A percentile compares a stretch with the other conserved stretches of the same genome.
Evolutionary conservation across 2,797 vertebrate species (phyloP).

Genomic region (Diplodus sargus): DNA sequence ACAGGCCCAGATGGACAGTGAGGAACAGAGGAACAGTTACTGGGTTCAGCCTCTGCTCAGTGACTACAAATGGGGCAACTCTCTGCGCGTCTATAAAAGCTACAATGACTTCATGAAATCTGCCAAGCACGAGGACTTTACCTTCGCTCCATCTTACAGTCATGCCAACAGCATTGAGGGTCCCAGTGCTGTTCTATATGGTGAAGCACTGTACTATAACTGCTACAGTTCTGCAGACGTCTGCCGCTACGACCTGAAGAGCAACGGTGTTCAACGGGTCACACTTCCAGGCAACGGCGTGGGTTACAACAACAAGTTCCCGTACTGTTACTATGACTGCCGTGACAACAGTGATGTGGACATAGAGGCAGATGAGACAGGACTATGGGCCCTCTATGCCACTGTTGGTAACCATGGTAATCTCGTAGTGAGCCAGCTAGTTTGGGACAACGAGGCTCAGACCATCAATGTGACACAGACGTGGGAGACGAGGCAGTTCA

Average conservation of each 20-base stretch:
- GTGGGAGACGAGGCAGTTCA: conserved; percentile 82
- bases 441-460: conserved; percentile 53
- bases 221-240: conserved; percentile 75
- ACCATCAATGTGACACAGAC: conserved; percentile 77
- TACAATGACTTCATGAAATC: conserved; percentile 78
- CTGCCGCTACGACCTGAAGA: conserved; percentile 79
- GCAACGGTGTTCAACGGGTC: conserved; percentile 51
- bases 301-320: conserved; percentile 80
- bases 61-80: conserved; percentile 68
- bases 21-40: conserved; percentile 50
- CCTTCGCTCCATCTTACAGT: conserved; percentile 52
- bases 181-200: conserved; percentile 76
- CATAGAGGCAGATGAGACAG: conserved; percentile 77
- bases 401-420: conserved; percentile 82
- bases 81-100: conserved; percentile 67
- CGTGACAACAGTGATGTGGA: conserved; percentile 76
- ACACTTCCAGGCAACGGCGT: conserved; percentile 68
- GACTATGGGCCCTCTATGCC: conserved; percentile 83
- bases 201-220: conserved; percentile 78
- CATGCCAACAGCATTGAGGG: conserved; percentile 73
- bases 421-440: conserved; percentile 75
- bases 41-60: conserved; percentile 78
- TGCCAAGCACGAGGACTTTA: conserved; percentile 63
- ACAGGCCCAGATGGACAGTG: conserved; percentile 53
- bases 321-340: conserved; percentile 84